Percentiles rank a stretch among this genome's conserved stretches.
Conservation (phyloP, 2,888 invertebrate genomes). For the Philopedon plagiatum region DNA sequence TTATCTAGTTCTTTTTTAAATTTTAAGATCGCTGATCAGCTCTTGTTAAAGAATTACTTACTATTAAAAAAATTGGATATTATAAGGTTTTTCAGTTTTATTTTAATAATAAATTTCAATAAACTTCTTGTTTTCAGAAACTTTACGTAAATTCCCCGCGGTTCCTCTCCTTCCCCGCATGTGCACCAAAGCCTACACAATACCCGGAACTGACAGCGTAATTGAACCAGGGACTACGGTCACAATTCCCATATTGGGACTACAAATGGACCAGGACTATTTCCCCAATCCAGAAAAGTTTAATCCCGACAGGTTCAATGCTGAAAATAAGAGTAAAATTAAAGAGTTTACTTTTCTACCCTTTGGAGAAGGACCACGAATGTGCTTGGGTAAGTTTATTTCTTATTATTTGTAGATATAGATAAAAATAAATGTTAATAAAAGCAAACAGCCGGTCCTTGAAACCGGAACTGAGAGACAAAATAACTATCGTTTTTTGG, state of each 20-base stretch:
- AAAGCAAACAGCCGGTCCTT: too few species aligned
- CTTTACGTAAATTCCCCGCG: slow-evolving; percentile 31
- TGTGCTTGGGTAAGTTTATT: slow-evolving; percentile 31
- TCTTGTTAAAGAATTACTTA: too few species aligned
- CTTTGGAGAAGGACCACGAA: slow-evolving; percentile 41
- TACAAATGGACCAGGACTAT: slow-evolving; percentile 62
- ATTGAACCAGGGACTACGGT: slow-evolving; percentile 20
- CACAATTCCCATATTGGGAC: slow-evolving; percentile 55
- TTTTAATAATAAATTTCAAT: neutral
- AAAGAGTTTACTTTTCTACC: slow-evolving; percentile 23
- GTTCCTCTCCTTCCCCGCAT: slow-evolving; percentile 6
- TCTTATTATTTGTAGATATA: neutral
- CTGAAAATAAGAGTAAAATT: slow-evolving; percentile 27
- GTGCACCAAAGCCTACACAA: slow-evolving; percentile 30
- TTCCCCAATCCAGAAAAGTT: slow-evolving; percentile 66
- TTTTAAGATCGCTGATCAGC: too few species aligned
- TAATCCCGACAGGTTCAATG: slow-evolving; percentile 65
- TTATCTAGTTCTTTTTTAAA: too few species aligned
- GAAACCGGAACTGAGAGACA: too few species aligned
- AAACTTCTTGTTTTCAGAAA: slow-evolving; percentile 21
- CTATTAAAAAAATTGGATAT: too few species aligned
- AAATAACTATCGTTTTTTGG: too few species aligned
- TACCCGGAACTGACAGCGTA: slow-evolving; percentile 25
- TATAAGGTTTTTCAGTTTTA: too few species aligned
- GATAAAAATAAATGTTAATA: too few species aligned